phyloP scores from a whole-genome alignment of 2,113 vertebrate species.

The Tachysurus fulvidraco region DNA sequence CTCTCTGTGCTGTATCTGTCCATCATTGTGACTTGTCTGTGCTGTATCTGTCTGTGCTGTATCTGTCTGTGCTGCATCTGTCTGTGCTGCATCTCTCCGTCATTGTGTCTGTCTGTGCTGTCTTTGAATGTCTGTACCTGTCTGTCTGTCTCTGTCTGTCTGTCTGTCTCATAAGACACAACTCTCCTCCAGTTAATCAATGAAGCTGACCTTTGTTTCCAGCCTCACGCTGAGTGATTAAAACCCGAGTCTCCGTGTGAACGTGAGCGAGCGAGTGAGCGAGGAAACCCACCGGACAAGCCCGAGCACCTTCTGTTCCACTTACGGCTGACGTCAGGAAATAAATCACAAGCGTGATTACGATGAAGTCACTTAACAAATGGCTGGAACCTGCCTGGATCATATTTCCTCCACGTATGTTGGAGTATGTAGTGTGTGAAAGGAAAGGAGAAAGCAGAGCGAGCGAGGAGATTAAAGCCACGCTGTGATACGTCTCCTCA shows the following conservation, averaged over 20 bases:
- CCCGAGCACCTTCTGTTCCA: slow-evolving; percentile 50
- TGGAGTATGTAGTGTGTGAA: slow-evolving; percentile 10
- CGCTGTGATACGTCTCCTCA: slow-evolving; percentile 42
- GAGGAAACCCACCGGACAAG: slow-evolving; percentile 49
- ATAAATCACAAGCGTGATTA: slow-evolving; percentile 33
- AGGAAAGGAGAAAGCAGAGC: slow-evolving; percentile 43
- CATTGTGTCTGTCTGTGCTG: too few relatives aligned
- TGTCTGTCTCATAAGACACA: slow-evolving; percentile 66
- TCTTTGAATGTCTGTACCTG: too few relatives aligned
- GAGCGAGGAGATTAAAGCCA: slow-evolving; percentile 40
- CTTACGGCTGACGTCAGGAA: slow-evolving; percentile 40
- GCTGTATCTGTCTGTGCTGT: too few relatives aligned
- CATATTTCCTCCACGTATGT: slow-evolving; percentile 29
- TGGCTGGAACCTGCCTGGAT: slow-evolving; percentile 10
- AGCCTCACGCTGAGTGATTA: slow-evolving; percentile 74
- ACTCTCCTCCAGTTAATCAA: slow-evolving; percentile 69
- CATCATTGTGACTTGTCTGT: too few relatives aligned
- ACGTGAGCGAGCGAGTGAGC: slow-evolving; percentile 40
- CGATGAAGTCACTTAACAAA: slow-evolving; percentile 12
- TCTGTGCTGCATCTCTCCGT: too few relatives aligned
- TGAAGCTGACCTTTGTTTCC: slow-evolving; percentile 72
- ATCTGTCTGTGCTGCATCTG: too few relatives aligned
- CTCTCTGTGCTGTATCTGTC: too few relatives aligned
- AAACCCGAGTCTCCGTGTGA: slow-evolving; percentile 63
- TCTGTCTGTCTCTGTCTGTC: slow-evolving; percentile 45